Evolutionary conservation across 2,888 invertebrate species (phyloP).

Genomic region (Hydroisotoma schaefferi): DNA sequence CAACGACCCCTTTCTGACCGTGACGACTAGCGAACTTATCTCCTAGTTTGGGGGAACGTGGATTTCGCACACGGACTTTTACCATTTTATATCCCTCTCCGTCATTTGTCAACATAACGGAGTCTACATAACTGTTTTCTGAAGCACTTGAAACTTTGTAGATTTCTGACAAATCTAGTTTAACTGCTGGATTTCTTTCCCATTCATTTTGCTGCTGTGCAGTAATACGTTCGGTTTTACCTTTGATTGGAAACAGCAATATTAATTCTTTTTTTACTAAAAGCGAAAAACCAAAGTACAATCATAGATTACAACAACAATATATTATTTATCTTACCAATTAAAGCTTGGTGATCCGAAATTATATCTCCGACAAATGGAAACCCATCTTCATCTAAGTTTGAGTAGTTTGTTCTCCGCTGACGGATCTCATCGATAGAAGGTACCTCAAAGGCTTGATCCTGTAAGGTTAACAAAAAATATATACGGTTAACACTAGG

Average conservation of each 20-base stretch:
- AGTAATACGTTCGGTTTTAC: conserved; percentile 13
- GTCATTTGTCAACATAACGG: conserved; percentile 61
- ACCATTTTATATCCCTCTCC: conserved; percentile 61
- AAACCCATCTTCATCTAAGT: conserved; percentile 31
- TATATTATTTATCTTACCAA: conserved; percentile 15
- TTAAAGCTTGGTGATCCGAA: conserved; percentile 54
- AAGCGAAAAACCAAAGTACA: too few relatives aligned
- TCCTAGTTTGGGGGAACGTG: conserved; percentile 61
- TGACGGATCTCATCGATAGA: not conserved
- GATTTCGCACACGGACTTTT: conserved; percentile 57
- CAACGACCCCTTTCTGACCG: conserved; percentile 64
- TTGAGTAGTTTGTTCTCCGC: not conserved
- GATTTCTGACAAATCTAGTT: conserved; percentile 57
- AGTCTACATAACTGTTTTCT: conserved; percentile 60
- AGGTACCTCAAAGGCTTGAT: conserved; percentile 28
- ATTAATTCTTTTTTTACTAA: too few relatives aligned
- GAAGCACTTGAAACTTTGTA: conserved; percentile 54
- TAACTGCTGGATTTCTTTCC: conserved; percentile 53
- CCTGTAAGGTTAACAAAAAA: conserved; percentile 9
- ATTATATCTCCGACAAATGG: conserved; percentile 15
- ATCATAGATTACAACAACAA: too few relatives aligned
- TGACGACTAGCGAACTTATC: conserved; percentile 64
- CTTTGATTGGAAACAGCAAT: conserved; percentile 3
- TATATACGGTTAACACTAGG: not conserved
- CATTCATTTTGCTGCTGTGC: not conserved